phyloP scores from a whole-genome alignment of 2,797 vertebrate species.

The Champsocephalus gunnari region DNA sequence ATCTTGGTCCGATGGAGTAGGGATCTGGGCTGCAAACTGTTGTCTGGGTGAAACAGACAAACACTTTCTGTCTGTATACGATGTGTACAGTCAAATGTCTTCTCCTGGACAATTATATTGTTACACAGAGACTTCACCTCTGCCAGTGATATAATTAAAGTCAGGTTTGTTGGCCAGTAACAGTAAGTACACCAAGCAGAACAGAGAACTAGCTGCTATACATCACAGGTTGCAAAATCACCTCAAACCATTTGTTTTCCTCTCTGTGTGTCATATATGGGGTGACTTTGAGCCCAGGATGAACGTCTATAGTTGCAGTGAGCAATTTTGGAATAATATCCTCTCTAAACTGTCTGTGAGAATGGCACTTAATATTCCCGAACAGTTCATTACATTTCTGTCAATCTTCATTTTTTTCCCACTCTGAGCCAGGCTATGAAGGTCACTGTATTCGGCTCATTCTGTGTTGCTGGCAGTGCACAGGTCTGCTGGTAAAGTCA shows the following conservation, averaged over 20 bases:
- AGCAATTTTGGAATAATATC: slow-evolving; percentile 66
- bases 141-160: slow-evolving; percentile 35
- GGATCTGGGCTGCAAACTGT: slow-evolving; percentile 71
- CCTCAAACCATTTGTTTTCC: slow-evolving; percentile 51
- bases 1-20: slow-evolving; percentile 76
- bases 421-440: slow-evolving; percentile 56
- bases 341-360: slow-evolving; percentile 65
- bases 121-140: slow-evolving; percentile 36
- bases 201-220: slow-evolving; percentile 34
- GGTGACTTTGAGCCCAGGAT: slow-evolving; percentile 62
- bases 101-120: slow-evolving; percentile 46
- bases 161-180: slow-evolving; percentile 32
- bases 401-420: slow-evolving; percentile 74
- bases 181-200: slow-evolving; percentile 12
- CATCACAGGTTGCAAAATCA: slow-evolving; percentile 43
- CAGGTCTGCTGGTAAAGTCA: slow-evolving; percentile 24
- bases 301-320: slow-evolving; percentile 46
- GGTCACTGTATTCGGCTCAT: slow-evolving; percentile 58
- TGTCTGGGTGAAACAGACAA: slow-evolving; percentile 51
- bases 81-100: slow-evolving; percentile 34
- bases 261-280: slow-evolving; percentile 26
- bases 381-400: slow-evolving; percentile 79
- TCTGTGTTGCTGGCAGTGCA: slow-evolving; percentile 15
- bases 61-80: slow-evolving; percentile 28
- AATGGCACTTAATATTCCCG: slow-evolving; percentile 72